A percentile compares a stretch with the other conserved stretches of the same genome.
These are phyloP conservation scores for Cyclina sinensis DNA, from an alignment of 1,140 invertebrate genomes.

Conservation along the genomic window DNA sequence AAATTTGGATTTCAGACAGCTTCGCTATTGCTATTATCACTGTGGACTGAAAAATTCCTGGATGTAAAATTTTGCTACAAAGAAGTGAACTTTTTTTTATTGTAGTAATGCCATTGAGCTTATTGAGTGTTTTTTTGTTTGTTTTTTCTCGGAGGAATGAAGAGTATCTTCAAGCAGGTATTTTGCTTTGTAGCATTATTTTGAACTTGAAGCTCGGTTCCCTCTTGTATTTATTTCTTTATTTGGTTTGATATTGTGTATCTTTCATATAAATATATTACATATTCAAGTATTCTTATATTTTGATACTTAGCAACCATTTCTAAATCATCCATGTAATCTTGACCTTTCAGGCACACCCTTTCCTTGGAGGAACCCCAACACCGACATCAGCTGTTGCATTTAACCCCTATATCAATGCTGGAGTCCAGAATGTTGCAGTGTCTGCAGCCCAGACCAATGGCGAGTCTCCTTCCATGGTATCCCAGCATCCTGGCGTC, in stretches of 20 bases:
- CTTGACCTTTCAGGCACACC: conserved; percentile 67
- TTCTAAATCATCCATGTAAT: not conserved
- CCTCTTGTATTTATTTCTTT: not conserved
- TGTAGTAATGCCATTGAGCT: no score
- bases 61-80: no score
- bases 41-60: no score
- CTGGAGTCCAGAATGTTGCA: conserved; percentile 74
- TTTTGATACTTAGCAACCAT: not conserved
- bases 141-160: no score
- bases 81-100: no score
- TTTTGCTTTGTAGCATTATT: not conserved
- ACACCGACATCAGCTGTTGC: conserved; percentile 75
- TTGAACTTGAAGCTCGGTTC: not conserved
- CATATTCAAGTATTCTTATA: not conserved
- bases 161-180: not conserved
- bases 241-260: no score
- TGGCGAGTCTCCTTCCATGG: conserved; percentile 69
- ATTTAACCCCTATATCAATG: conserved; percentile 75
- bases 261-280: no score
- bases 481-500: conserved; percentile 72
- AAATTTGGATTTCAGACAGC: not conserved
- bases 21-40: no score
- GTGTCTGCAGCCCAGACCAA: conserved; percentile 68
- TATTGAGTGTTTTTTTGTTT: no score
- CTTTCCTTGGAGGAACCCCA: conserved; percentile 64